Evolutionary conservation across 2,888 invertebrate species (phyloP), one percentile per base, ranked within the genome.

Genomic region (Theretra japonica): DNA sequence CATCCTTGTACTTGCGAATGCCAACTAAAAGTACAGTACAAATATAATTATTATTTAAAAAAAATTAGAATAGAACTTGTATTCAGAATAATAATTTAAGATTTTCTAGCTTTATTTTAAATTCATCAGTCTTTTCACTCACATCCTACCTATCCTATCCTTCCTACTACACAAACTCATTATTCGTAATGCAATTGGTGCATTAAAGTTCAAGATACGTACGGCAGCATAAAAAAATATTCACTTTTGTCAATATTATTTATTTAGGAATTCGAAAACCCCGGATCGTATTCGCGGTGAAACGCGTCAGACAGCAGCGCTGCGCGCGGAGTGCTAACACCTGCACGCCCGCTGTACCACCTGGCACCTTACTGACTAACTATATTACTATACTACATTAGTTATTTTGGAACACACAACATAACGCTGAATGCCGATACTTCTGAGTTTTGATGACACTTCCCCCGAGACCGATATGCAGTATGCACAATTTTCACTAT

Each of bases 371-470:
- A 15, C 65, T 23, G 65, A 65, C 65, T 65, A 65, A 48, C 65
- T 65, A 65, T 41, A 41, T 23, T 5, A 33, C 33, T 33, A 41
- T 41, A 41, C 3, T 41, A 48, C 65, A 17, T 15, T 6, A 41
- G 65, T 41, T 65, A 65, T 65, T 65, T 65, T 65, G 6, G 65
- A 41, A 65, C 62, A 33, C 60, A 62, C 48, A 48, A 65, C 23
- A 65, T 17, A 48, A 41, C 41, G 41, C 41, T 41, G 33, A 33
- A 33, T 8, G 33, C 33, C 8, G 41, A 41, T 11, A 41, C 41
- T 41, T 41, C 41, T 4, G 28, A 28, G 28, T 28, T 28, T 5
- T 41, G 15, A 41, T 41, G 41, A 11, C 41, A 41, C 41, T 41
- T 41, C 21, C 41, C 11, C 8, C 65, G 17, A 41, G 15, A 65